Base-by-base conservation (phyloP, 2,113 vertebrate genomes). In the Gambusia affinis region DNA sequence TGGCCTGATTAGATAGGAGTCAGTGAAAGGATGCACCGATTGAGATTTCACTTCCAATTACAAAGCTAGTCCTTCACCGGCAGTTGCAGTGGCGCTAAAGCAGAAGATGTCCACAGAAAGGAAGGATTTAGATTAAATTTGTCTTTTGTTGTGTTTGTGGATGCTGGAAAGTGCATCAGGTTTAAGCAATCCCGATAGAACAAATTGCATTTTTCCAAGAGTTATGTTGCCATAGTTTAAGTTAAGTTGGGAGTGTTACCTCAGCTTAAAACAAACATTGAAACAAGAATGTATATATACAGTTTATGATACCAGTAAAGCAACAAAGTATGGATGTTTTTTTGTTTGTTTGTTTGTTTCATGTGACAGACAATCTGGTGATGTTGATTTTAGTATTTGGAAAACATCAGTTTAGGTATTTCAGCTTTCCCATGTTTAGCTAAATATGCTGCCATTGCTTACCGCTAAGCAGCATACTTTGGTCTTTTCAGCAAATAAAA, bases 1-100 rank as follows among this genome's bases (percentile, higher is more conserved):
- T 60, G 17, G 8, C 77, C 80, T 47, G 75, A 87, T 82, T 79
- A 81, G 83, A 88, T 91, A 86, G 86, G 78, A 80, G 82, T 80
- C 69, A 27, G 69, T 85, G 79, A 84, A 78, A 84, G 60, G 83
- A 84, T 84, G 76, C 81, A 65, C 76, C 69, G 66, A 64, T 78
- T 64, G 67, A 85, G 74, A 79, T 85, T 74, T 76, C 78, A 79
- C 81, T 47, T 72, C 80, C 67, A 73, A 67, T 76, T 61, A 22
- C 82, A 86, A 86, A 86, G 85, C 78, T 77, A 80, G 85, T 84
- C 44, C 17, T 47, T 57, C 24, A 57, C 51, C 24, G 5, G 24
- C 72, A 74, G 71, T 87, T 83, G 73, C 66, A 66, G 76, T 33
- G 64, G 64, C 35, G 62, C 37, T 28, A 31, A 65, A n/a, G 63